These are phyloP conservation scores for Philereme vetulata DNA, from an alignment of 2,888 invertebrate species.

Conservation along the genomic window DNA sequence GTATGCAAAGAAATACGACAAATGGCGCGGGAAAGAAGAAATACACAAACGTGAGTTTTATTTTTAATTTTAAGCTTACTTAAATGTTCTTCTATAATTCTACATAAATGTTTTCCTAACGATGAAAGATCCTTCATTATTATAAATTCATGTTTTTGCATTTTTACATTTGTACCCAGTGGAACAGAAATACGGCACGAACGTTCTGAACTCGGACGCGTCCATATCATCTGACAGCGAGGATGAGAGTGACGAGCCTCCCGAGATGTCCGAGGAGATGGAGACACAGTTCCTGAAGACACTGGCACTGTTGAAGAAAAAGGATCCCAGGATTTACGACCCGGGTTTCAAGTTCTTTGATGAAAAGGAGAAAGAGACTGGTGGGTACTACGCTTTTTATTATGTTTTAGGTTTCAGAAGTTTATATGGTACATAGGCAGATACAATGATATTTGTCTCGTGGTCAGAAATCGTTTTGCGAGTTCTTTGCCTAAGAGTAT, in stretches of 20 bases:
- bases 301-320: constrained; percentile 92
- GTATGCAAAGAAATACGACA: constrained; percentile 93
- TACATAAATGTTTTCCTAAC: no score
- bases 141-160: no score
- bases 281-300: constrained; percentile 96
- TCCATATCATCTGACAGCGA: constrained; percentile 83
- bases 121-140: no score
- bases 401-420: background rate
- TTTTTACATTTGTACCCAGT: constrained; percentile 71
- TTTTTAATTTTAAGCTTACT: background rate
- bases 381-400: constrained; percentile 40
- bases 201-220: constrained; percentile 70
- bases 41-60: constrained; percentile 88
- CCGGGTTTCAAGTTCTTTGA: constrained; percentile 88
- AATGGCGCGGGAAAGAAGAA: constrained; percentile 93
- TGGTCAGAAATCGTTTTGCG: no score
- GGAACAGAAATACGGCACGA: constrained; percentile 89
- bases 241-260: constrained; percentile 86
- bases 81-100: background rate
- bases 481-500: no score
- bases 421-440: background rate
- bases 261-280: constrained; percentile 83
- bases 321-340: constrained; percentile 95
- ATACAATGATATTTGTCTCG: no score
- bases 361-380: constrained; percentile 67